Evolutionary conservation across 1,140 invertebrate species (phyloP).

Genomic region (Meloidogyne floridensis): DNA sequence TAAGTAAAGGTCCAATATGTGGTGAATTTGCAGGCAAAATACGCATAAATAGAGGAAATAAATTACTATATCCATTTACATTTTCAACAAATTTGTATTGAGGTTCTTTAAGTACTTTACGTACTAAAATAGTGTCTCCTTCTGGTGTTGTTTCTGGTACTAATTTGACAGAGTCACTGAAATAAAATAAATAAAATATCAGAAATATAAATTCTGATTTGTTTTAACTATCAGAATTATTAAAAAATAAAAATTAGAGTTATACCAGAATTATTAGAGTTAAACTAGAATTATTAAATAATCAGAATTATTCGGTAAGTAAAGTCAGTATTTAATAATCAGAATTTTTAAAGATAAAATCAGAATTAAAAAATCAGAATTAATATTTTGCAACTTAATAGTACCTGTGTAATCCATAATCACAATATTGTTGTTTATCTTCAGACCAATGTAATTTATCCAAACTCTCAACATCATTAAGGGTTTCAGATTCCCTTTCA

Average conservation of each 20-base stretch:
- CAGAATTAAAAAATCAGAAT: too few relatives aligned
- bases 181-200: neutral
- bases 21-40: constrained; percentile 80
- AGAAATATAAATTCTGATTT: too few relatives aligned
- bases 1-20: constrained; percentile 79
- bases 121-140: constrained; percentile 20
- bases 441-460: constrained; percentile 56
- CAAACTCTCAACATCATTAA: constrained; percentile 52
- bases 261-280: too few relatives aligned
- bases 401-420: constrained; percentile 49
- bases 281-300: too few relatives aligned
- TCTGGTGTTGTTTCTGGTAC: constrained; percentile 14
- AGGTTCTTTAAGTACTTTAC: constrained; percentile 41
- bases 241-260: too few relatives aligned
- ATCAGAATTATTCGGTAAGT: neutral
- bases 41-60: constrained; percentile 79
- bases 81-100: constrained; percentile 65
- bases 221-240: too few relatives aligned
- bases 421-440: constrained; percentile 41
- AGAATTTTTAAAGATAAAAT: neutral
- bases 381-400: neutral
- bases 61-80: constrained; percentile 87
- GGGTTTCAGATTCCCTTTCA: constrained; percentile 30
- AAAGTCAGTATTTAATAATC: too few relatives aligned
- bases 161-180: constrained; percentile 18